Evolutionary conservation across 2,888 invertebrate species (phyloP).

Genomic region (Acanthosoma haemorrhoidale): DNA sequence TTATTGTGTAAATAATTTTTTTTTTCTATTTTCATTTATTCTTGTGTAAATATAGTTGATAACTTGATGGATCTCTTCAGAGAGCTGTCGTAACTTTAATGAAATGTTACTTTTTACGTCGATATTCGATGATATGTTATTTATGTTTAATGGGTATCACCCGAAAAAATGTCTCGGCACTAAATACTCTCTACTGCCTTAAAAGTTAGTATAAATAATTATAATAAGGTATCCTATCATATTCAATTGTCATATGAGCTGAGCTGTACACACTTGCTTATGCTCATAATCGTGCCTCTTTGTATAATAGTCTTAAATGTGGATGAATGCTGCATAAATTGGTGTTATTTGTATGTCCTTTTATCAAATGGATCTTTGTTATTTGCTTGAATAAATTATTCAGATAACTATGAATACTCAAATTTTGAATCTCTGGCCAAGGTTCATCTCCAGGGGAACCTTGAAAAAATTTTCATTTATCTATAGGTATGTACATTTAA

Average conservation of each 20-base stretch:
- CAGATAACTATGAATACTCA: not conserved
- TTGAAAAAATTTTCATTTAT: not conserved
- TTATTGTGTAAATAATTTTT: constrained; percentile 12
- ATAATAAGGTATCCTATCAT: constrained; percentile 18
- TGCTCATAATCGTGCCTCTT: constrained; percentile 27
- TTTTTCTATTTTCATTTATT: constrained; percentile 8
- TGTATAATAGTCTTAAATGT: constrained; percentile 18
- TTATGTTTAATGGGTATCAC: constrained; percentile 16
- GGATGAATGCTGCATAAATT: constrained; percentile 20
- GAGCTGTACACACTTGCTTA: constrained; percentile 9
- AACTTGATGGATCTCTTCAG: constrained; percentile 10
- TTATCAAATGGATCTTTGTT: constrained; percentile 3
- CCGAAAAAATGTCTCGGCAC: constrained; percentile 26
- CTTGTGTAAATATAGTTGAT: constrained; percentile 17
- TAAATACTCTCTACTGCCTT: constrained; percentile 29
- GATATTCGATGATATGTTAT: constrained; percentile 27
- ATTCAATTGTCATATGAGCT: constrained; percentile 21
- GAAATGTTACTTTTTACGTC: constrained; percentile 26
- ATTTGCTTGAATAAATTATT: constrained; percentile 8
- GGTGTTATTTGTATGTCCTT: not conserved
- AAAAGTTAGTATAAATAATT: constrained; percentile 19
- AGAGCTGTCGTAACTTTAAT: constrained; percentile 18
- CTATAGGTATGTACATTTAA: not conserved
- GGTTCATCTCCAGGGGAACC: not conserved
- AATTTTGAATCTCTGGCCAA: not conserved